Evolutionary conservation across 2,797 vertebrate genomes (phyloP), one percentile per base, ranked within the genome.

Genomic region (Crossoptilon crossoptilon): DNA sequence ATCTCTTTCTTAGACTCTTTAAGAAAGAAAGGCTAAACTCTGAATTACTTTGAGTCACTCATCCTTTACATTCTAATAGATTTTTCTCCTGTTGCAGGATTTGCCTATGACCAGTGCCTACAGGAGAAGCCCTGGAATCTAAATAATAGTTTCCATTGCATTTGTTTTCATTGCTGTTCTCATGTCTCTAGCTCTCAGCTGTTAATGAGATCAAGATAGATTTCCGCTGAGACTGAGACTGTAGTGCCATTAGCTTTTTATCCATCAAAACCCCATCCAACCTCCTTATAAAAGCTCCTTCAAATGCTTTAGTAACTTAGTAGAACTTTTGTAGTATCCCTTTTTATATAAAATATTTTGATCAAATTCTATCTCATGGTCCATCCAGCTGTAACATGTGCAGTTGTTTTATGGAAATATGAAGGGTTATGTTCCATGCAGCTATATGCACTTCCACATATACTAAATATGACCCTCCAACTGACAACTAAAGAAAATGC

Each of bases 171-270:
- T 73, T 62, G 72, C 11, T 64, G 24, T 21, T 56, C 41, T 62
- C 53, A 2, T 33, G 2, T 53, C n/a, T 89, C 66, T 71, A 53
- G 5, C 15, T 80, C 41, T 93, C 90, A 88, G 37, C 81, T 85
- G 48, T 75, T 92, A 93, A 93, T 81, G 72, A 92, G 78, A 95
- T 93, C 91, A 96, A 81, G 14, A 39, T 74, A 69, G 29, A 87
- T 93, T 90, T 96, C 80, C 79, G 5, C 72, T n/a, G 77, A 85
- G 75, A 73, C 17, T 59, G 46, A 74, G 79, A 84, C 87, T 82
- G 79, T 29, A 69, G 37, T 85, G n/a, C n/a, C 51, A 56, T 60
- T 82, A 89, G 46, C 59, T 93, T 93, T 92, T 91, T 84, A 84
- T 84, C 91, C 88, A 24, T 64, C 60, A 78, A 75, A 72, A 75